Evolutionary conservation across 1,140 invertebrate genomes (phyloP).

Genomic region (Diachasma alloeum): DNA sequence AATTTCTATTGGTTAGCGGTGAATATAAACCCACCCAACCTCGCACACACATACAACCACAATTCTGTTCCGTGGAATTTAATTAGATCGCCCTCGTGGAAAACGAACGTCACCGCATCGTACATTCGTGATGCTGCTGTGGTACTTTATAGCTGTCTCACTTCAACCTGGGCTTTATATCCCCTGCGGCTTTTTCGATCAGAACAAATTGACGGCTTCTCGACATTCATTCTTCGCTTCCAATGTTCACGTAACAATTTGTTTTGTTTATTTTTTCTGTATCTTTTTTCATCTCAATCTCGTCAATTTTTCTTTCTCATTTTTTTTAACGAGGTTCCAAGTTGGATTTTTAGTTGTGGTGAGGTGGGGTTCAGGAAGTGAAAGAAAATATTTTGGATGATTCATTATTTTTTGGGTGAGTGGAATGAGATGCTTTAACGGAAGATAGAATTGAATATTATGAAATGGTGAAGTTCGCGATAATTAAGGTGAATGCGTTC

Average conservation of each 20-base stretch:
- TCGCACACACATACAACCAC: not conserved
- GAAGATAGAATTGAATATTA: no score
- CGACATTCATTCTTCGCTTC: not conserved
- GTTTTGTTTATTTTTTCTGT: not conserved
- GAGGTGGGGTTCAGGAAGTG: no score
- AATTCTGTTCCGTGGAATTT: slow-evolving; percentile 11
- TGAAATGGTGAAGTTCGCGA: no score
- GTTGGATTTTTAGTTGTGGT: not conserved
- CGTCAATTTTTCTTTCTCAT: not conserved
- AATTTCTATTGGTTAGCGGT: not conserved
- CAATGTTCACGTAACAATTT: not conserved
- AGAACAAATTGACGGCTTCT: slow-evolving; percentile 14
- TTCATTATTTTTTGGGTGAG: no score
- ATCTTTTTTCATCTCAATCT: not conserved
- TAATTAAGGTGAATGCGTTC: no score
- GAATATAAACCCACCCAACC: not conserved
- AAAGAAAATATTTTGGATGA: no score
- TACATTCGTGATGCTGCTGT: not conserved
- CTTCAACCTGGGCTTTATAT: not conserved
- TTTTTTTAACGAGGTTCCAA: not conserved
- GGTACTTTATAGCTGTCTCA: not conserved
- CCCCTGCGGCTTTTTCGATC: not conserved
- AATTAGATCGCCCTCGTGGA: slow-evolving; percentile 8
- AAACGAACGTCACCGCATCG: not conserved
- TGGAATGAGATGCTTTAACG: no score